phyloP scores from a whole-genome alignment of 2,888 invertebrate species.

The Panopea generosa region DNA sequence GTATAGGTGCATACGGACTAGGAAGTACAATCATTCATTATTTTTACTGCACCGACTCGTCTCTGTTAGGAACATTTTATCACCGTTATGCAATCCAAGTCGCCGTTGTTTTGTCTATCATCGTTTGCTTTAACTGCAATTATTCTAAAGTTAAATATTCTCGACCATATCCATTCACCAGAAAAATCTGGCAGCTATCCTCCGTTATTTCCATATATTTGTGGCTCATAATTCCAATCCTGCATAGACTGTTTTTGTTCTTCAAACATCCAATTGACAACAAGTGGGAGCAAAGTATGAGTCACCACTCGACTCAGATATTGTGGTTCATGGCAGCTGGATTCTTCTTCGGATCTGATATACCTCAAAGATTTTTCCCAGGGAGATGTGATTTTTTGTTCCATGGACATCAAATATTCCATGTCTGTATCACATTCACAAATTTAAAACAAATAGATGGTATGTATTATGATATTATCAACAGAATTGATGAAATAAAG shows the following conservation, averaged over 20 bases:
- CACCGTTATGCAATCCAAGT: constrained; percentile 75
- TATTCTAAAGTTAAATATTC: constrained; percentile 80
- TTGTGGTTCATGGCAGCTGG: constrained; percentile 82
- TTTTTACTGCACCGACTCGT: constrained; percentile 79
- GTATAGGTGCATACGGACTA: constrained; percentile 84
- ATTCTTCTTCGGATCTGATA: constrained; percentile 83
- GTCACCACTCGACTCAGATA: constrained; percentile 80
- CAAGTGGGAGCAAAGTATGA: constrained; percentile 77
- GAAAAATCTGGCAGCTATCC: constrained; percentile 83
- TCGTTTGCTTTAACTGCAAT: constrained; percentile 79
- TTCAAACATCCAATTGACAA: constrained; percentile 60
- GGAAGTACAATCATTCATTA: constrained; percentile 84
- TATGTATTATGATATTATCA: constrained; percentile 79
- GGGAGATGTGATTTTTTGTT: constrained; percentile 83
- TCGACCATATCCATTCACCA: constrained; percentile 82
- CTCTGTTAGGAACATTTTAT: constrained; percentile 69
- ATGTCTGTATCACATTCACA: constrained; percentile 82
- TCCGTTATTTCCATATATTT: constrained; percentile 81
- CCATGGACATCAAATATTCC: constrained; percentile 84
- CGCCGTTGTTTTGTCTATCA: constrained; percentile 77
- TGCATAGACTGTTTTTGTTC: constrained; percentile 74
- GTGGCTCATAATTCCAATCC: constrained; percentile 82
- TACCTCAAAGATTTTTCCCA: constrained; percentile 82
- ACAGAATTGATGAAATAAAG: constrained; percentile 64
- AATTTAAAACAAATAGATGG: constrained; percentile 82